These are phyloP conservation scores for Tangara arthus DNA, from an alignment of 2,797 vertebrate species.

Conservation along the genomic window DNA sequence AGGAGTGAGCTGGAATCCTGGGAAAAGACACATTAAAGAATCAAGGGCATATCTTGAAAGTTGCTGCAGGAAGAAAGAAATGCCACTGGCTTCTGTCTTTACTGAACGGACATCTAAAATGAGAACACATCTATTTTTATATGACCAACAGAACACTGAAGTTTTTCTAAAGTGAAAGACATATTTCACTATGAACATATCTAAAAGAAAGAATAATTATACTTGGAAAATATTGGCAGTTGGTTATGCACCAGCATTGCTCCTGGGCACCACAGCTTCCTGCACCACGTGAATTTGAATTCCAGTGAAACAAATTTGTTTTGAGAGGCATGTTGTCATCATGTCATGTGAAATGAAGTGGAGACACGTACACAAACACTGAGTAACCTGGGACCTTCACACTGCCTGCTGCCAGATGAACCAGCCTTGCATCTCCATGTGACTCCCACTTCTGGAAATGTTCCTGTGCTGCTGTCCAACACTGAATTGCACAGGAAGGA, in stretches of 20 bases:
- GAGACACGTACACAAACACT: neutral
- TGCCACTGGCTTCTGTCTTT: neutral
- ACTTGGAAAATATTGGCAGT: neutral
- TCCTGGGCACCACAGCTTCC: neutral
- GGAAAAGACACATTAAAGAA: neutral
- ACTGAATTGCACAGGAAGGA: too few species aligned
- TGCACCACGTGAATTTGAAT: neutral
- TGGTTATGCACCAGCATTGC: neutral
- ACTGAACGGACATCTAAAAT: neutral
- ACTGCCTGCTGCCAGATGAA: neutral
- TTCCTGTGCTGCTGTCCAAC: neutral
- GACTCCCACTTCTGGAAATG: neutral
- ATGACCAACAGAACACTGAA: neutral
- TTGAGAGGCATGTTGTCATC: neutral
- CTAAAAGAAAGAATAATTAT: neutral
- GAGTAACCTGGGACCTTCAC: neutral
- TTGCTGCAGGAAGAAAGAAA: constrained; percentile 37
- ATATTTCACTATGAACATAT: neutral
- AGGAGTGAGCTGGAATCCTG: neutral
- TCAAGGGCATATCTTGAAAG: constrained; percentile 27
- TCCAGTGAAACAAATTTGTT: neutral
- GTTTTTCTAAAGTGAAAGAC: neutral
- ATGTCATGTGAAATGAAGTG: neutral
- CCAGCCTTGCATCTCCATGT: accelerated
- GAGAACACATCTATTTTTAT: neutral